phyloP scores from a whole-genome alignment of 2,113 vertebrate species.

The Perca flavescens region DNA sequence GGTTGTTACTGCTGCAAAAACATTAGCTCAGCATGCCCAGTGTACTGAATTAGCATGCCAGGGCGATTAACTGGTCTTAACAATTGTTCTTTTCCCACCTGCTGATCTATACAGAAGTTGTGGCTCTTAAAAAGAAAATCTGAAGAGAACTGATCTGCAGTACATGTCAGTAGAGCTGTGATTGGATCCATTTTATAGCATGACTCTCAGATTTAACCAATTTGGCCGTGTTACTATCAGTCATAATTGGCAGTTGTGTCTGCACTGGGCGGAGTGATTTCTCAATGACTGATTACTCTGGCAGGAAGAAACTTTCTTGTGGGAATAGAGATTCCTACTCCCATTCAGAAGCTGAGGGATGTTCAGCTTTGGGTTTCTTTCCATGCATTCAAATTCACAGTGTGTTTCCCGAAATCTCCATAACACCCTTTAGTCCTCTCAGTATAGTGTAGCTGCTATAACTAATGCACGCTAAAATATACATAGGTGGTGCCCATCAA shows the following conservation, averaged over 20 bases:
- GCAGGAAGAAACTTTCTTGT: conserved; percentile 44
- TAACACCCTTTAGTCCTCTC: conserved; percentile 28
- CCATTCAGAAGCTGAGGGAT: conserved; percentile 35
- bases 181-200: conserved; percentile 63
- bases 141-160: conserved; percentile 46
- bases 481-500: conserved; percentile 34
- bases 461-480: conserved; percentile 20
- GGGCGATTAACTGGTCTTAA: conserved; percentile 54
- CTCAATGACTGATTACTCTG: conserved; percentile 59
- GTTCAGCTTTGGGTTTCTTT: conserved; percentile 4
- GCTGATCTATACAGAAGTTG: conserved; percentile 62
- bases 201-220: conserved; percentile 62
- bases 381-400: conserved; percentile 42
- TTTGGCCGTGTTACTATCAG: conserved; percentile 57
- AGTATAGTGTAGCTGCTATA: conserved; percentile 18
- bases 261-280: conserved; percentile 49
- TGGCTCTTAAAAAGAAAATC: conserved; percentile 56
- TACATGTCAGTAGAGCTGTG: conserved; percentile 57
- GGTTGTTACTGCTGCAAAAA: conserved; percentile 58
- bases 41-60: conserved; percentile 58
- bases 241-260: conserved; percentile 67
- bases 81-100: conserved; percentile 59
- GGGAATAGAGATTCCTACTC: conserved; percentile 48
- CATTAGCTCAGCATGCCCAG: conserved; percentile 62
- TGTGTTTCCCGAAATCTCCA: conserved; percentile 39